Base-by-base conservation (phyloP, 2,888 invertebrate genomes). In the Parascotia fuliginaria region DNA sequence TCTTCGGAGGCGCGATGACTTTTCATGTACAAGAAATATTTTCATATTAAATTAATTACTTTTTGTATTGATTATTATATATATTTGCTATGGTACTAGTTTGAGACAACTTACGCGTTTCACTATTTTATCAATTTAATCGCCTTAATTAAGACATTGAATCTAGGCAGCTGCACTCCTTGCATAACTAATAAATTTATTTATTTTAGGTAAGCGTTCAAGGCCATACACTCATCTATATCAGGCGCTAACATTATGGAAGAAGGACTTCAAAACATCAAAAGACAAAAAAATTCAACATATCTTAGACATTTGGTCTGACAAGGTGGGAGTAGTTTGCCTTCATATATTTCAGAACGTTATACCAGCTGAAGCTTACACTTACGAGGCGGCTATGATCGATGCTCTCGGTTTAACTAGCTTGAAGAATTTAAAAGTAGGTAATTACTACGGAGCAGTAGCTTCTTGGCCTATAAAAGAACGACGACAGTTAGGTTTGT, bases 301-400 rank as follows among this genome's bases (percentile, higher is more conserved):
- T 45, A 99, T 99, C 52, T 80, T 97, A 9, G 95, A 97, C 69
- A 97, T 99, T 57, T 99, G 99, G 99, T 92, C 94, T 0, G 93
- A 93, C 60, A 95, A 95, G 44, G 90, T 94, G 9, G 99, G 99
- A 0, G 98, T 99, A 0, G 94, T 99, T 0, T 98, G 98, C 48
- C 89, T 99, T 0, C 97, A 97, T 70, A 94, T 98, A 34, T 99
- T 98, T 80, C 97, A 97, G 72, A 98, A 98, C 81, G 95, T 96
- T 0, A 95, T 97, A 39, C 96, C 98, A 0, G 96, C 95, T 0
- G 99, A 99, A 82, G 99, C 99, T 0, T 97, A 96, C 65, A 98
- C 98, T 0, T 92, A 98, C 57, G 99, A 99, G 84, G 98, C 98
- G 0, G 95, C 97, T 7, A 98, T 99, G 94, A 98, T 99, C 11